Evolutionary conservation across 2,113 vertebrate genomes (phyloP).

Genomic region (Lichenostomus cassidix): DNA sequence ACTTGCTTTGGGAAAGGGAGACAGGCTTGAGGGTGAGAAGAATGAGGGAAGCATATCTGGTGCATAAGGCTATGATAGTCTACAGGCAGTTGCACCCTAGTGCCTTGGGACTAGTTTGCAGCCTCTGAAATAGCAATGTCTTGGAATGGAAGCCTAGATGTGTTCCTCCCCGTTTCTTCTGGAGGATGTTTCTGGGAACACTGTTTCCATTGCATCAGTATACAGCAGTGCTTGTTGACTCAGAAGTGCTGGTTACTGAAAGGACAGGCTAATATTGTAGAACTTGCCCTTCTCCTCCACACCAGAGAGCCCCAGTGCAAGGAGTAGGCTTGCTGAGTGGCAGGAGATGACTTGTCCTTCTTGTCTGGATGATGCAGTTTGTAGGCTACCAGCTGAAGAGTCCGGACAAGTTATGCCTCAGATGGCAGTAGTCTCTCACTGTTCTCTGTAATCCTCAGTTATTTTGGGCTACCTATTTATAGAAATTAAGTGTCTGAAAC

Average conservation of each 20-base stretch:
- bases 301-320: not conserved
- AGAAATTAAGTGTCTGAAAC: not conserved
- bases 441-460: not conserved
- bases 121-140: not conserved
- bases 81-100: not conserved
- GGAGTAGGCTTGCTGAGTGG: not conserved
- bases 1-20: not conserved
- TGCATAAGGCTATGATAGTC: not conserved
- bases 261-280: not conserved
- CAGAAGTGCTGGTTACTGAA: not conserved
- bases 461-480: slow-evolving; percentile 5
- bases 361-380: not conserved
- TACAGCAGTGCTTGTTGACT: not conserved
- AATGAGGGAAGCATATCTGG: not conserved
- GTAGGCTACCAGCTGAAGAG: not conserved
- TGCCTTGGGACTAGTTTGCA: not conserved
- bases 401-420: not conserved
- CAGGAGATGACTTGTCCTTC: not conserved
- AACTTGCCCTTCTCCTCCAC: not conserved
- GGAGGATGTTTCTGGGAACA: not conserved
- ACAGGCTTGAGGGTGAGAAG: not conserved
- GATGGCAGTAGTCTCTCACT: not conserved
- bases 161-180: not conserved
- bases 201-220: not conserved
- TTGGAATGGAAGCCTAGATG: not conserved